Evolutionary conservation across 2,797 vertebrate species (phyloP).

Genomic region (Morelia viridis): DNA sequence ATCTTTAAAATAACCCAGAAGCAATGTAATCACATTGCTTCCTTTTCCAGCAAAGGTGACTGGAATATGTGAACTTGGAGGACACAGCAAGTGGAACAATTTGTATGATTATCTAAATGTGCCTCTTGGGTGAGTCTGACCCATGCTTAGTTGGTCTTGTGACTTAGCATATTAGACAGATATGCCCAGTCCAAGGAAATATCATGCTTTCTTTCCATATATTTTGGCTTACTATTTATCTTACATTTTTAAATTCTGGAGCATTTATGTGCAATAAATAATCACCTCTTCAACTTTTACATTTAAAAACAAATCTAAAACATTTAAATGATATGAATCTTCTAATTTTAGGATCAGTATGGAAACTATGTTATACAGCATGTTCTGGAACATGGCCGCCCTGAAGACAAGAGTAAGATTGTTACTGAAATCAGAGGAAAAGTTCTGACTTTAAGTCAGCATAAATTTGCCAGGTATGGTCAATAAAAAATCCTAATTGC

Average conservation of each 20-base stretch:
- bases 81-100: not conserved
- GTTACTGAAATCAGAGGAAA: slow-evolving; percentile 96
- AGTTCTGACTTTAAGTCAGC: slow-evolving; percentile 94
- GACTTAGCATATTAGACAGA: not conserved
- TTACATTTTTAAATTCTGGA: not conserved
- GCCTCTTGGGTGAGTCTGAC: not conserved
- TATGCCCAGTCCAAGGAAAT: not conserved
- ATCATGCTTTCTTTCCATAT: not conserved
- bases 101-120: not conserved
- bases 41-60: not conserved
- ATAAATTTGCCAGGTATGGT: slow-evolving; percentile 96
- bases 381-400: slow-evolving; percentile 93
- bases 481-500: slow-evolving; percentile 12
- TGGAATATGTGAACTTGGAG: not conserved
- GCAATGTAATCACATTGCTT: not conserved
- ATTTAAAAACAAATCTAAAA: not conserved
- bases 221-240: not conserved
- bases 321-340: not conserved
- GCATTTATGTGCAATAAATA: not conserved
- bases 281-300: not conserved
- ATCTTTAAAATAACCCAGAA: not conserved
- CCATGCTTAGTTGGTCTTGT: not conserved
- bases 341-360: slow-evolving; percentile 88
- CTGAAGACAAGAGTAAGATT: slow-evolving; percentile 98
- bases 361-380: slow-evolving; percentile 99